phyloP scores from a whole-genome alignment of 2,888 invertebrate species.

The Drosophila setosimentum region DNA sequence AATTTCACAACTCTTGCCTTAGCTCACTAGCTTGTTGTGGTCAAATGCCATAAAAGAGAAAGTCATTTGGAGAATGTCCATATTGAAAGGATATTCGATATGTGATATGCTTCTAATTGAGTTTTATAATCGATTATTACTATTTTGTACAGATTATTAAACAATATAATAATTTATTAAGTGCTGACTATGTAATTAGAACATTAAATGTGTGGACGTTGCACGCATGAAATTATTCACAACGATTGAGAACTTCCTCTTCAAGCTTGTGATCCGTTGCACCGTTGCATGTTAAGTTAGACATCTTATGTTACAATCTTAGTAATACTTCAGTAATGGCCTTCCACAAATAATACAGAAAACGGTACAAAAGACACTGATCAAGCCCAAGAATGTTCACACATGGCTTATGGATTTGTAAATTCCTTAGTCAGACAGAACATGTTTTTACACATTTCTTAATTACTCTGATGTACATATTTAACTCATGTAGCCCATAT shows the following conservation, averaged over 20 bases:
- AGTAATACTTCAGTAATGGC: fast-evolving
- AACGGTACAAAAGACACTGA: neutral
- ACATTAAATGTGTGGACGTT: neutral
- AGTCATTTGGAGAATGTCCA: neutral
- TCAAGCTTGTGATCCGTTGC: too few species aligned
- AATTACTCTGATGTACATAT: too few species aligned
- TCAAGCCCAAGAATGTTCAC: neutral
- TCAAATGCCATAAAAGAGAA: neutral
- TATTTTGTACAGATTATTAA: neutral
- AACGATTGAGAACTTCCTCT: too few species aligned
- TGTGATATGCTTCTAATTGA: neutral
- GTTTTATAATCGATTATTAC: neutral
- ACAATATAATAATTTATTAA: neutral
- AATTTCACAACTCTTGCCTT: neutral
- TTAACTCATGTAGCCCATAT: neutral
- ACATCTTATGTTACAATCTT: too few species aligned
- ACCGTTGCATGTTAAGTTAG: too few species aligned
- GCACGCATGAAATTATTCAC: neutral
- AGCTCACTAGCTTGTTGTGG: neutral
- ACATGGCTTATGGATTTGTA: neutral
- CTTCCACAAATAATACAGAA: neutral
- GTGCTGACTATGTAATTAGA: neutral
- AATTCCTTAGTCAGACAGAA: neutral
- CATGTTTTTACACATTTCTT: neutral
- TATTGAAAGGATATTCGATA: neutral